Conservation (phyloP, 2,113 vertebrate genomes). For the Rutilus rutilus region DNA sequence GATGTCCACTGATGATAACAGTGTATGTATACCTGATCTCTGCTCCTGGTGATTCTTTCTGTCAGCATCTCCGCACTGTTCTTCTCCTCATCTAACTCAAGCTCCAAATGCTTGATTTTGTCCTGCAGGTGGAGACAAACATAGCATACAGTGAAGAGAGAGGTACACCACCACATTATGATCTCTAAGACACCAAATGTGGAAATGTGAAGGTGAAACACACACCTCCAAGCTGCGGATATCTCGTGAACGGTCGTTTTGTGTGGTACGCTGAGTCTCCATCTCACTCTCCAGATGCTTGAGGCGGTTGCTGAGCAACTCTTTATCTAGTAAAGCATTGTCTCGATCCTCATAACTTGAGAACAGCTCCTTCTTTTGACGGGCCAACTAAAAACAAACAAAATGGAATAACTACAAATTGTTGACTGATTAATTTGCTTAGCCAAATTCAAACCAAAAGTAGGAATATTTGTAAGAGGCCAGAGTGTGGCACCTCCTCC, state of each 20-base stretch:
- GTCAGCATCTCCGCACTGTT: slow-evolving; percentile 86
- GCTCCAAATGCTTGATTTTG: slow-evolving; percentile 82
- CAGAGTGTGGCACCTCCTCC: slow-evolving; percentile 81
- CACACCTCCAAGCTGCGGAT: slow-evolving; percentile 85
- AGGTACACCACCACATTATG: background rate
- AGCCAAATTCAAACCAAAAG: background rate
- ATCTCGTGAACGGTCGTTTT: slow-evolving; percentile 84
- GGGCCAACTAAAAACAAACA: slow-evolving; percentile 71
- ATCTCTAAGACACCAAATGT: slow-evolving; percentile 1
- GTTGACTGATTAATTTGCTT: background rate
- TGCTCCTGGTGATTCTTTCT: slow-evolving; percentile 82
- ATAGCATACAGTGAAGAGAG: background rate
- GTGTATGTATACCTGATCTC: slow-evolving; percentile 82
- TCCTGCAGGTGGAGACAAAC: slow-evolving; percentile 72
- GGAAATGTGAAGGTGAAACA: background rate
- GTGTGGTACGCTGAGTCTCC: slow-evolving; percentile 78
- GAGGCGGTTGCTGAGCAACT: slow-evolving; percentile 86
- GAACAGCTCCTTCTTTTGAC: slow-evolving; percentile 85
- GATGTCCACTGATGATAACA: no score
- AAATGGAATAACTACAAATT: background rate
- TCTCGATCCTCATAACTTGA: slow-evolving; percentile 83
- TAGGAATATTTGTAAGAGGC: background rate
- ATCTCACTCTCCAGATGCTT: slow-evolving; percentile 85
- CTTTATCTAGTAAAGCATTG: slow-evolving; percentile 82
- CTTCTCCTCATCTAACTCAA: slow-evolving; percentile 91